Evolutionary conservation across 2,797 vertebrate species (phyloP).

Genomic region (Chaetophractus vellerosus): DNA sequence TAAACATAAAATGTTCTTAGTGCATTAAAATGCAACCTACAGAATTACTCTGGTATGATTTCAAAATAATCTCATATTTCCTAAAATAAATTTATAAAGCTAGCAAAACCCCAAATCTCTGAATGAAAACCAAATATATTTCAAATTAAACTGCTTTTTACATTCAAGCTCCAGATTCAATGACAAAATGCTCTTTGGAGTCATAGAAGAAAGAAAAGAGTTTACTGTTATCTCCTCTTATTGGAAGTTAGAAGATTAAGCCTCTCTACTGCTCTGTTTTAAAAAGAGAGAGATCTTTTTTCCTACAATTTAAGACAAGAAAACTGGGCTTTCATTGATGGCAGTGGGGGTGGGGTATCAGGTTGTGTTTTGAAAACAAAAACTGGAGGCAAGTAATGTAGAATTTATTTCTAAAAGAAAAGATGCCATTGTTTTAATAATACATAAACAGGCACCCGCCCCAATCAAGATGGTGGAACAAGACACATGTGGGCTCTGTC

Average conservation of each 20-base stretch:
- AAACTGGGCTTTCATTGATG: conserved; percentile 43
- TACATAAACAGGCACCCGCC: neutral
- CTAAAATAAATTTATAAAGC: conserved; percentile 66
- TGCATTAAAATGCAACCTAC: conserved; percentile 30
- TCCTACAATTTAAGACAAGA: conserved; percentile 51
- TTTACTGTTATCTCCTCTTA: conserved; percentile 29
- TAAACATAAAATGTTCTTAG: conserved; percentile 58
- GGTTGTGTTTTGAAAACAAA: conserved; percentile 47
- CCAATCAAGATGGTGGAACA: too few relatives aligned
- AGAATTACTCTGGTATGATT: conserved; percentile 27
- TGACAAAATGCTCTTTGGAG: conserved; percentile 35
- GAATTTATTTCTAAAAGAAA: conserved; percentile 65
- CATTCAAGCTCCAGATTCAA: conserved; percentile 12
- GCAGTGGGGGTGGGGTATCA: neutral
- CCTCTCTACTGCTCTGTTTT: neutral
- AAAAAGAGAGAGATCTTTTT: conserved; percentile 13
- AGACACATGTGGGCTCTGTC: too few relatives aligned
- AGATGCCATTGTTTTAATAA: conserved; percentile 1
- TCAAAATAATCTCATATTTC: conserved; percentile 58
- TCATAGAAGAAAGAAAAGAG: conserved; percentile 26
- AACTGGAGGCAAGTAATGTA: conserved; percentile 52
- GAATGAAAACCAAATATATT: conserved; percentile 54
- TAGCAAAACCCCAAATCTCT: conserved; percentile 52
- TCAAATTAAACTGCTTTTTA: conserved; percentile 18
- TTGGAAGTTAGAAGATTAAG: neutral